Percentiles rank a stretch among this genome's conserved stretches.
phyloP scores from a whole-genome alignment of 64 coral and sea anemone genomes.

The Stylophora pistillata region DNA sequence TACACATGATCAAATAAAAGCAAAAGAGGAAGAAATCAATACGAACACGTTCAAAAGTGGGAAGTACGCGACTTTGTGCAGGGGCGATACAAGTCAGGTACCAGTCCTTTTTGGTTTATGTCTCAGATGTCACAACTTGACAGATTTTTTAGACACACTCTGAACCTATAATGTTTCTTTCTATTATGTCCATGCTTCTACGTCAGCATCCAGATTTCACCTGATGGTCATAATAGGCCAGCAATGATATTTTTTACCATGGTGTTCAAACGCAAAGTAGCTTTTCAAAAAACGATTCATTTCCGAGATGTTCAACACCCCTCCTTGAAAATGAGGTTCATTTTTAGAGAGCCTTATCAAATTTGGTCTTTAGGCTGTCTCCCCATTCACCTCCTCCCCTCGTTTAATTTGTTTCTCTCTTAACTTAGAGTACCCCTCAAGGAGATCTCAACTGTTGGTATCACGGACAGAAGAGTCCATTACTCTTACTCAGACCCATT shows the following conservation, averaged over 20 bases:
- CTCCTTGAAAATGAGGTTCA: too few relatives aligned
- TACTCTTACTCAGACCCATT: slow-evolving; percentile 70
- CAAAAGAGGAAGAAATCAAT: slow-evolving; percentile 56
- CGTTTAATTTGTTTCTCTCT: neutral
- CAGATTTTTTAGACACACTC: neutral
- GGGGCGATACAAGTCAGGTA: slow-evolving; percentile 70
- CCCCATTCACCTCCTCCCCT: neutral
- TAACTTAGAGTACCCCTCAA: slow-evolving; percentile 38
- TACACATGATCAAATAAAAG: slow-evolving; percentile 71
- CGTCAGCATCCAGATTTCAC: too few relatives aligned
- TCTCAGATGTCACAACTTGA: neutral
- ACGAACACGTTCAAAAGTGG: slow-evolving; percentile 53
- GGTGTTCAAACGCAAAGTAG: too few relatives aligned
- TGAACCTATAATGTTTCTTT: neutral
- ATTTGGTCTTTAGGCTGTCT: too few relatives aligned
- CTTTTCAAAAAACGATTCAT: too few relatives aligned
- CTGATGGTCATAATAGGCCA: too few relatives aligned
- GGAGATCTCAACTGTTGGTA: slow-evolving; percentile 80
- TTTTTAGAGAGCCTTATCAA: too few relatives aligned
- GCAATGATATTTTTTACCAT: too few relatives aligned
- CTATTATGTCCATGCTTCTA: too few relatives aligned
- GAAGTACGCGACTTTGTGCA: slow-evolving; percentile 68
- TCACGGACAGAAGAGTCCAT: slow-evolving; percentile 36
- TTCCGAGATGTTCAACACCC: too few relatives aligned
- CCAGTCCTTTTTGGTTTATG: neutral